These are phyloP conservation scores for Drosophila recens DNA, from an alignment of 2,888 invertebrate genomes.

Conservation along the genomic window DNA sequence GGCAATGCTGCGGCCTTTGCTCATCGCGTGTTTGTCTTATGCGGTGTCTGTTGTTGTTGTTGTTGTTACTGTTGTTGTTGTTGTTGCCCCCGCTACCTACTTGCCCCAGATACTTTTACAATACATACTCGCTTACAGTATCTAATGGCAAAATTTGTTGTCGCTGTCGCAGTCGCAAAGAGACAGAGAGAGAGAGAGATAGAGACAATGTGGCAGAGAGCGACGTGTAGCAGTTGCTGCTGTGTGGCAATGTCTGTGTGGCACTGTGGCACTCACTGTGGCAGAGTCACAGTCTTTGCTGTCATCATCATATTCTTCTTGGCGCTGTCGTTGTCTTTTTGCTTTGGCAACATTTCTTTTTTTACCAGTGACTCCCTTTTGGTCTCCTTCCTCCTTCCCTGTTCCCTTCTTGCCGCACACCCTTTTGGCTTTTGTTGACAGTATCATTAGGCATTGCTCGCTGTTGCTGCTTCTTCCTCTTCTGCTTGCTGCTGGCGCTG, in stretches of 20 bases:
- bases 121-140: conserved; percentile 72
- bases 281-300: conserved; percentile 61
- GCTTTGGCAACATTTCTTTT: conserved; percentile 43
- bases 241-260: conserved; percentile 26
- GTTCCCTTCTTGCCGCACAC: conserved; percentile 15
- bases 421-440: conserved; percentile 69
- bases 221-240: conserved; percentile 12
- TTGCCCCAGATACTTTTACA: conserved; percentile 42
- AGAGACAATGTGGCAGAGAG: conserved; percentile 4
- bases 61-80: neutral
- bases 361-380: neutral
- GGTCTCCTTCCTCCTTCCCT: neutral
- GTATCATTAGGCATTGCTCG: conserved; percentile 76
- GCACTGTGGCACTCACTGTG: conserved; percentile 18
- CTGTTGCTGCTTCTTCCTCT: conserved; percentile 28
- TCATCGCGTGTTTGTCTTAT: conserved; percentile 41
- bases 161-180: conserved; percentile 54
- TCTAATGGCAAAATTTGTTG: conserved; percentile 78
- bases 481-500: conserved; percentile 39
- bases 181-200: neutral
- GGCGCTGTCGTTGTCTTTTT: conserved; percentile 45
- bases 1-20: conserved; percentile 13
- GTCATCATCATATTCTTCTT: conserved; percentile 72
- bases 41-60: conserved; percentile 16
- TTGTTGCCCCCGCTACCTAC: neutral